A percentile compares a stretch with the other conserved stretches of the same genome.
phyloP scores from a whole-genome alignment of 1,140 invertebrate species.

The Listronotus oregonensis region DNA sequence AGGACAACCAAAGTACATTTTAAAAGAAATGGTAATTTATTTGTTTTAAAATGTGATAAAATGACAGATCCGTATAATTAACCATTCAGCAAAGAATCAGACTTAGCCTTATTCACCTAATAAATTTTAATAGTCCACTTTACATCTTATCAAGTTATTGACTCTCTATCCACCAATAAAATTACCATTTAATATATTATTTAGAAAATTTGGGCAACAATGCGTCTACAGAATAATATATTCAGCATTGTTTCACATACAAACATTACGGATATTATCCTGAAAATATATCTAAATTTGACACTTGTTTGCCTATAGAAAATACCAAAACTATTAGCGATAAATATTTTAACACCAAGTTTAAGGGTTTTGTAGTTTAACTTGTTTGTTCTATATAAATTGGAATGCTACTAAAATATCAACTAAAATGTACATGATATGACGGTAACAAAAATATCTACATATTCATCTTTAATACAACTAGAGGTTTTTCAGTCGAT shows the following conservation, averaged over 20 bases:
- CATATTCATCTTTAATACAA: conserved; percentile 31
- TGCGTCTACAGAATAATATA: neutral
- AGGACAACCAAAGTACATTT: too few relatives aligned
- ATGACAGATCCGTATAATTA: too few relatives aligned
- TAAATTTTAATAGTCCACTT: too few relatives aligned
- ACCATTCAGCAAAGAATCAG: too few relatives aligned
- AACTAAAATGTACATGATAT: conserved; percentile 39
- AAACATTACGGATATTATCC: conserved; percentile 19
- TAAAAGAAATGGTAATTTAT: too few relatives aligned
- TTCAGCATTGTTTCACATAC: conserved; percentile 18
- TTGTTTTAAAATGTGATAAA: too few relatives aligned
- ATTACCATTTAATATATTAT: neutral
- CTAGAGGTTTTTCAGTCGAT: conserved; percentile 34
- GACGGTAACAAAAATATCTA: conserved; percentile 46
- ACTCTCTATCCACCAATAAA: too few relatives aligned
- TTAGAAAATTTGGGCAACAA: conserved; percentile 14
- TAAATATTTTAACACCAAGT: conserved; percentile 17
- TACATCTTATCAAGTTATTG: too few relatives aligned
- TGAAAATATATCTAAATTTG: conserved; percentile 40
- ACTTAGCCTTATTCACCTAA: too few relatives aligned
- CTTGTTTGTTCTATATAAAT: conserved; percentile 24
- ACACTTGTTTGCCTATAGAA: conserved; percentile 41
- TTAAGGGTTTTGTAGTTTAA: conserved; percentile 10
- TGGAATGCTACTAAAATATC: conserved; percentile 44
- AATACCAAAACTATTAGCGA: conserved; percentile 33